phyloP scores from a whole-genome alignment of 2,888 invertebrate genomes.

The Sarcophaga subvicina region DNA sequence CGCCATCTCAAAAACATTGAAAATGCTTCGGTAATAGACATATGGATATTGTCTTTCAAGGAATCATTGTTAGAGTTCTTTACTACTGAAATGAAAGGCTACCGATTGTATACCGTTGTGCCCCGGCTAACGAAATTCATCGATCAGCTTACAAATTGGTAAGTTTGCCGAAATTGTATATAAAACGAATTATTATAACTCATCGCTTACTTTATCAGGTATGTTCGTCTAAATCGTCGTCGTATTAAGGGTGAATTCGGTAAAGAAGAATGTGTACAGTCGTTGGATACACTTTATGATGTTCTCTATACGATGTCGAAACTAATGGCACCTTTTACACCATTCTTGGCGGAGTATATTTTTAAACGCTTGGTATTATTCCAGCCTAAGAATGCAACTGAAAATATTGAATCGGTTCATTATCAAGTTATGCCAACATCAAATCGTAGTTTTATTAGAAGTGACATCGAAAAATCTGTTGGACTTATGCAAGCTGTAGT shows the following conservation, averaged over 20 bases:
- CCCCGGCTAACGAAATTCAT: slow-evolving; percentile 97
- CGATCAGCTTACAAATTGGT: slow-evolving; percentile 98
- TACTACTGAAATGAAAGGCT: slow-evolving; percentile 95
- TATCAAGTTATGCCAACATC: slow-evolving; percentile 94
- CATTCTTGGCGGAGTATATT: slow-evolving; percentile 97
- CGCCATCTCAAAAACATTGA: slow-evolving; percentile 76
- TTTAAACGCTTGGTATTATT: slow-evolving; percentile 92
- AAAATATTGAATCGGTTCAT: slow-evolving; percentile 90
- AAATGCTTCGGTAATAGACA: slow-evolving; percentile 90
- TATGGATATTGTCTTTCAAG: slow-evolving; percentile 98
- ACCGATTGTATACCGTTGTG: slow-evolving; percentile 97
- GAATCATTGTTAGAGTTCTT: slow-evolving; percentile 95
- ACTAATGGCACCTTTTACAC: slow-evolving; percentile 98
- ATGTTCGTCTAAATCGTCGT: slow-evolving; percentile 97
- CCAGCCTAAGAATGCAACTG: slow-evolving; percentile 80
- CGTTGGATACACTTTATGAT: slow-evolving; percentile 93
- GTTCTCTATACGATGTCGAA: slow-evolving; percentile 94
- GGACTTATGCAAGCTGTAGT: slow-evolving; percentile 96
- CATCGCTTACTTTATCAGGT: slow-evolving; percentile 79
- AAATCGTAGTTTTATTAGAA: slow-evolving; percentile 88
- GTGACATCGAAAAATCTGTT: slow-evolving; percentile 94
- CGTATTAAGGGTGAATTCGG: slow-evolving; percentile 96
- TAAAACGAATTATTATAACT: not conserved
- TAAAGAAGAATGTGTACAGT: slow-evolving; percentile 89
- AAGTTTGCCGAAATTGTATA: slow-evolving; percentile 29